A percentile compares a stretch with the other conserved stretches of the same genome.
phyloP scores from a whole-genome alignment of 2,113 vertebrate species.

The Speoplatyrhinus poulsoni region DNA sequence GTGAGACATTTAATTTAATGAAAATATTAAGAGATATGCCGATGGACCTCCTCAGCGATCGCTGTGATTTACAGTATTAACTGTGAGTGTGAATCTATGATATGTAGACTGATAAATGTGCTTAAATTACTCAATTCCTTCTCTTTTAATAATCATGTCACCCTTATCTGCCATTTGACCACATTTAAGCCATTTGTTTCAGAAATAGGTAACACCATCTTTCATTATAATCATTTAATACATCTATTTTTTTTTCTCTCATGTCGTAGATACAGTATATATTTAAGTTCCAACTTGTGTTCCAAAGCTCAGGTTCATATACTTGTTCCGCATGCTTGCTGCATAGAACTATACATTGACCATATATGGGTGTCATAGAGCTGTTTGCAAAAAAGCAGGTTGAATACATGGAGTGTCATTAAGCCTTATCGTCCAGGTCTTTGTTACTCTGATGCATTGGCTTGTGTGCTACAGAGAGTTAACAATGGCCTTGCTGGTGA shows the following conservation, averaged over 20 bases:
- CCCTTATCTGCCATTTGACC: slow-evolving; percentile 69
- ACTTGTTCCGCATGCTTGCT: slow-evolving; percentile 46
- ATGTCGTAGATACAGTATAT: slow-evolving; percentile 54
- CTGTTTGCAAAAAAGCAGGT: slow-evolving; percentile 44
- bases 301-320: slow-evolving; percentile 59
- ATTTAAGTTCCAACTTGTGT: neutral
- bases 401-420: slow-evolving; percentile 63
- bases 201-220: slow-evolving; percentile 73
- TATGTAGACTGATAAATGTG: slow-evolving; percentile 75
- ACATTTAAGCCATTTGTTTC: slow-evolving; percentile 70
- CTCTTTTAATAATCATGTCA: slow-evolving; percentile 81
- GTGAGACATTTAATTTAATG: slow-evolving; percentile 64
- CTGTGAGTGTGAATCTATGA: slow-evolving; percentile 58
- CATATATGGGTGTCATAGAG: slow-evolving; percentile 45
- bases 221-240: slow-evolving; percentile 81
- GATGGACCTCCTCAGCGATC: slow-evolving; percentile 53
- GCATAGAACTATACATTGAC: slow-evolving; percentile 52
- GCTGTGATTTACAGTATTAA: slow-evolving; percentile 68
- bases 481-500: slow-evolving; percentile 28
- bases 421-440: slow-evolving; percentile 62
- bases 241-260: slow-evolving; percentile 62
- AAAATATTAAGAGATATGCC: slow-evolving; percentile 69
- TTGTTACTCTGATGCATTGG: slow-evolving; percentile 60
- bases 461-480: slow-evolving; percentile 39
- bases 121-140: slow-evolving; percentile 74